Base-by-base conservation (phyloP, 30 jellyfish, hydroid and myxozoan species). In the Aurelia sp. region DNA sequence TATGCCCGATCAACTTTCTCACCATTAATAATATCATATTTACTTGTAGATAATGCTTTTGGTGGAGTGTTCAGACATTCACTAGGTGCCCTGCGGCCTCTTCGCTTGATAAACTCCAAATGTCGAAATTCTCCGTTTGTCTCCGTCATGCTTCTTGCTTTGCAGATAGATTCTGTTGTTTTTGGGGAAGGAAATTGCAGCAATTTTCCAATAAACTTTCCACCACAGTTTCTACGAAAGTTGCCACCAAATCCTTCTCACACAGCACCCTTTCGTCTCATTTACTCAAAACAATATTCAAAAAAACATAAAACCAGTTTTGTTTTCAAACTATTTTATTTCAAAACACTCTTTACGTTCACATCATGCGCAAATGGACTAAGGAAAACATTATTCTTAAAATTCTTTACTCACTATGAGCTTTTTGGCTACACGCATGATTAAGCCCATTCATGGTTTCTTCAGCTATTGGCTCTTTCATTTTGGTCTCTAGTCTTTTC, bases 11-110 rank as follows among this genome's bases (percentile, higher is more conserved):
- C 57, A 15, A 50, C 79, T 0, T 3, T 61, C 40, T 84, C 93
- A 48, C 93, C 93, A 35, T 73, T 84, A 5, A 84, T 84, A 6
- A 84, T 84, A 48, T 84, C 75, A 78, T 59, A 84, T 24, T 69
- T 69, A 2, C 66, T 44, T 22, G 88, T 74, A 30, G 63, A 58
- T 60, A 73, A 40, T 9, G 93, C 93, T 27, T 51, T 74, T 21
- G 93, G 87, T 8, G 59, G 33, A 4, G 93, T 35, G 47, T 79
- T 78, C 15, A 61, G 60, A 52, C 89, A 79, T 22, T 62, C 89
- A 48, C 82, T 72, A 2, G 93, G 88, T 1, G 93, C 93, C 2
- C 88, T 63, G 19, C 85, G 84, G 27, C 93, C 93, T 66, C 93
- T 84, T 53, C 93, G 74, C 31, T 72, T 84, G 70, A 22, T 22